Evolutionary conservation across 2,113 vertebrate species (phyloP).

Genomic region (Tapirus terrestris): DNA sequence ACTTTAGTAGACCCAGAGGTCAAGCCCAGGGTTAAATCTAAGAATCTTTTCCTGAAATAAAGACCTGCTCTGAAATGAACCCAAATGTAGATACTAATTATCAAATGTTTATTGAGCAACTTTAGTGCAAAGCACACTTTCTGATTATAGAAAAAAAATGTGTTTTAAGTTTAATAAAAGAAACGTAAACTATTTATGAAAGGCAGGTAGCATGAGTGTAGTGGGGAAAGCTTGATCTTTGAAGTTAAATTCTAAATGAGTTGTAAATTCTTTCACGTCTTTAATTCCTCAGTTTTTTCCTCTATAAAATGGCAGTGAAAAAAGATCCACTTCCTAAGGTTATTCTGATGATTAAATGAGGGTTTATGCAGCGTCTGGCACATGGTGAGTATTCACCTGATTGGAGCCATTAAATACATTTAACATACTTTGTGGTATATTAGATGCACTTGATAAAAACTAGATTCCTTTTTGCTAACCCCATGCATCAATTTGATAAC

Average conservation of each 20-base stretch:
- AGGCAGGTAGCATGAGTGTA: neutral
- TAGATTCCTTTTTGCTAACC: neutral
- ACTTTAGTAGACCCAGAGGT: neutral
- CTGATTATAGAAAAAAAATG: neutral
- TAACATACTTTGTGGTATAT: neutral
- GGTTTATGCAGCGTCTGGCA: neutral
- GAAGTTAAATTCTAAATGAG: neutral
- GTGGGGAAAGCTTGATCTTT: neutral
- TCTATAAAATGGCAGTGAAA: neutral
- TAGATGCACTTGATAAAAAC: neutral
- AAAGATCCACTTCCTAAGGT: neutral
- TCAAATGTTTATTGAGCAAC: neutral
- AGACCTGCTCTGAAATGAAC: neutral
- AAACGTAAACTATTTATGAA: neutral
- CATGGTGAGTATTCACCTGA: neutral
- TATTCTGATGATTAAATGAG: neutral
- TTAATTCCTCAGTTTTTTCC: neutral
- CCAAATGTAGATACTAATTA: neutral
- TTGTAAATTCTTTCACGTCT: neutral
- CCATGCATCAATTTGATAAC: neutral
- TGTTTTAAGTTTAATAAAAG: neutral
- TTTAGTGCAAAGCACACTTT: neutral
- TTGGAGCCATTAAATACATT: neutral
- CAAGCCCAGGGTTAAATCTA: neutral
- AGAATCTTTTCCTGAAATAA: constrained; percentile 19